Evolutionary conservation across 2,888 invertebrate genomes (phyloP).

Genomic region (Tricholauxania praeusta): DNA sequence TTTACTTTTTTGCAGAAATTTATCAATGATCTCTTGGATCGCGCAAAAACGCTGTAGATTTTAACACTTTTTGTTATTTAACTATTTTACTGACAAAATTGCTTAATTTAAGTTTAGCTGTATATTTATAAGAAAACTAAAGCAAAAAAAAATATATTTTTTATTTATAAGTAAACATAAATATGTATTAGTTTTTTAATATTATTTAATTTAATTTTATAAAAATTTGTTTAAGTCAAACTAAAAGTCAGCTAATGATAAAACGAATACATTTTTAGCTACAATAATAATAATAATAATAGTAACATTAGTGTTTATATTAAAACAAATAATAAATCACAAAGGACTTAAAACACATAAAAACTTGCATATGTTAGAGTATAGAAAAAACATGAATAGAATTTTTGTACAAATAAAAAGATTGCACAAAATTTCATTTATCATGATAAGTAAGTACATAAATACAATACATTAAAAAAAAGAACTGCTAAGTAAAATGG

Average conservation of each 20-base stretch:
- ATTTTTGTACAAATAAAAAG: constrained; percentile 3
- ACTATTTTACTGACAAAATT: constrained; percentile 40
- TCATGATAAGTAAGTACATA: background rate
- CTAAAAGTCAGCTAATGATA: constrained; percentile 11
- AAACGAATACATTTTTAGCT: constrained; percentile 34
- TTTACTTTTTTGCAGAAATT: constrained; percentile 80
- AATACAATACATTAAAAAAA: too few species aligned
- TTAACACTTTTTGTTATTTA: constrained; percentile 40
- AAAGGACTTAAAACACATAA: constrained; percentile 2
- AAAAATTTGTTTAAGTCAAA: constrained; percentile 7
- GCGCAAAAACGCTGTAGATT: constrained; percentile 82
- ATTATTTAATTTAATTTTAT: constrained; percentile 47
- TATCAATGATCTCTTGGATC: constrained; percentile 88
- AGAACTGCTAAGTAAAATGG: background rate
- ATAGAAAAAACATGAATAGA: constrained; percentile 1
- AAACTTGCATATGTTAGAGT: background rate
- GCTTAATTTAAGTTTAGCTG: constrained; percentile 33
- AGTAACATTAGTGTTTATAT: background rate
- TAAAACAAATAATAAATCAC: background rate
- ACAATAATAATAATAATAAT: background rate
- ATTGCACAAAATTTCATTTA: background rate
- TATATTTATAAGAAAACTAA: constrained; percentile 42
- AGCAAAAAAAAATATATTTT: constrained; percentile 37
- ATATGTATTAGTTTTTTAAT: constrained; percentile 40
- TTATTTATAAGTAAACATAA: constrained; percentile 58